These are phyloP conservation scores for Trachelus stipa DNA, from an alignment of 2,888 invertebrate species.

Conservation along the genomic window DNA sequence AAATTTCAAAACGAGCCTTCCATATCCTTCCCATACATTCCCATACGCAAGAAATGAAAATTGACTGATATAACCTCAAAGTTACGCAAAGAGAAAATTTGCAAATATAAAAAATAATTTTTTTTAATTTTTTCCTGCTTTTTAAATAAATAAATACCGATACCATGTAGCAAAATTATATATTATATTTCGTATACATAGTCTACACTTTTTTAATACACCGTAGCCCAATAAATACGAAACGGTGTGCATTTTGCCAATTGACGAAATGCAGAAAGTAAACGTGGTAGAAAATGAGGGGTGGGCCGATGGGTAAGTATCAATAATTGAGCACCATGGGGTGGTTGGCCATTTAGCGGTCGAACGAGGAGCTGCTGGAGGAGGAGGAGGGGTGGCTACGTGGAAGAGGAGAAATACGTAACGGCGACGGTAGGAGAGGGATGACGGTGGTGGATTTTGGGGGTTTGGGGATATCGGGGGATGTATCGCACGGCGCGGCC, in stretches of 20 bases:
- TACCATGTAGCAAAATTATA: too few relatives aligned
- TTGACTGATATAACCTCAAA: too few relatives aligned
- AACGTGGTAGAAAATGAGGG: slow-evolving; percentile 29
- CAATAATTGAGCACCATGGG: slow-evolving; percentile 63
- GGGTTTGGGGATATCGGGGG: slow-evolving; percentile 55
- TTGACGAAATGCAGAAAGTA: slow-evolving; percentile 20
- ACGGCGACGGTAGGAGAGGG: background rate
- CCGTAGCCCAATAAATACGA: background rate
- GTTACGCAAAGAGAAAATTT: too few relatives aligned
- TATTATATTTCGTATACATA: too few relatives aligned
- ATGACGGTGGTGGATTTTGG: slow-evolving; percentile 16
- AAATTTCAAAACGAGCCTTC: too few relatives aligned
- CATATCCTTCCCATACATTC: too few relatives aligned
- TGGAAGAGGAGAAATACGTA: too few relatives aligned
- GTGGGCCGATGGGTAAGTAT: slow-evolving; percentile 53
- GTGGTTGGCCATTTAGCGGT: slow-evolving; percentile 62
- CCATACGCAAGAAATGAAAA: too few relatives aligned
- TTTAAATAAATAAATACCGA: too few relatives aligned
- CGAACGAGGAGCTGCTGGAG: slow-evolving; percentile 47
- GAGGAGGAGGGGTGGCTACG: slow-evolving; percentile 30
- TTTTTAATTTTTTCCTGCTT: too few relatives aligned
- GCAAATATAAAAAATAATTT: too few relatives aligned
- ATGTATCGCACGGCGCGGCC: slow-evolving; percentile 61
- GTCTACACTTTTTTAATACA: too few relatives aligned
- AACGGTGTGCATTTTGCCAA: slow-evolving; percentile 20